phyloP scores from a whole-genome alignment of 37 sponge, comb jelly and placozoan genomes.

The Cladorhizidae sp. region DNA sequence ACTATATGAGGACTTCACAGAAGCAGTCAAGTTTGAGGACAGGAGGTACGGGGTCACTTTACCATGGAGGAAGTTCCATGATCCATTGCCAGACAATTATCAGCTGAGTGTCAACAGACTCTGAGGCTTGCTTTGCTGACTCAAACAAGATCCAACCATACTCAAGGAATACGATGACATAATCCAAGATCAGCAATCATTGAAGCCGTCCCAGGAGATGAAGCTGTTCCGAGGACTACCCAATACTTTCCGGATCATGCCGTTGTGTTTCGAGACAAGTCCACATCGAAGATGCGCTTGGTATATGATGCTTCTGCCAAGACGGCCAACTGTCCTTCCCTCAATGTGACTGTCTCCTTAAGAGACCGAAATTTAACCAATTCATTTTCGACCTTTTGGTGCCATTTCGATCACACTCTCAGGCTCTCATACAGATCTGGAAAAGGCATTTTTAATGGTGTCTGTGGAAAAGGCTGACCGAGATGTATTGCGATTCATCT shows the following conservation, averaged over 20 bases:
- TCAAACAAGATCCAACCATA: conserved; percentile 45
- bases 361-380: conserved; percentile 55
- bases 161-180: conserved; percentile 50
- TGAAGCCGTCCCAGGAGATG: conserved; percentile 26
- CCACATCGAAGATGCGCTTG: conserved; percentile 49
- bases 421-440: conserved; percentile 46
- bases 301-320: conserved; percentile 54
- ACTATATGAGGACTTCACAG: conserved; percentile 20
- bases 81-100: conserved; percentile 50
- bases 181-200: conserved; percentile 55
- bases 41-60: conserved; percentile 9
- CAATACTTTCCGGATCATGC: conserved; percentile 72
- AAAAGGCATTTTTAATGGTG: conserved; percentile 60
- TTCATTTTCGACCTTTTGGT: conserved; percentile 39
- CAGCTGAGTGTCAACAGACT: conserved; percentile 40
- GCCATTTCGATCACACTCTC: conserved; percentile 28
- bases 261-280: conserved; percentile 48
- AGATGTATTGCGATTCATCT: conserved; percentile 50
- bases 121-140: conserved; percentile 24
- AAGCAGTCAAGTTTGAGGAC: conserved; percentile 4
- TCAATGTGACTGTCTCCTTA: conserved; percentile 52
- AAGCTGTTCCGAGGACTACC: background rate
- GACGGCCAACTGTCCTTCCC: conserved; percentile 24
- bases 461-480: conserved; percentile 35
- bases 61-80: conserved; percentile 39